These are phyloP conservation scores for Nothura maculosa DNA, from an alignment of 2,797 vertebrate genomes.

Conservation along the genomic window DNA sequence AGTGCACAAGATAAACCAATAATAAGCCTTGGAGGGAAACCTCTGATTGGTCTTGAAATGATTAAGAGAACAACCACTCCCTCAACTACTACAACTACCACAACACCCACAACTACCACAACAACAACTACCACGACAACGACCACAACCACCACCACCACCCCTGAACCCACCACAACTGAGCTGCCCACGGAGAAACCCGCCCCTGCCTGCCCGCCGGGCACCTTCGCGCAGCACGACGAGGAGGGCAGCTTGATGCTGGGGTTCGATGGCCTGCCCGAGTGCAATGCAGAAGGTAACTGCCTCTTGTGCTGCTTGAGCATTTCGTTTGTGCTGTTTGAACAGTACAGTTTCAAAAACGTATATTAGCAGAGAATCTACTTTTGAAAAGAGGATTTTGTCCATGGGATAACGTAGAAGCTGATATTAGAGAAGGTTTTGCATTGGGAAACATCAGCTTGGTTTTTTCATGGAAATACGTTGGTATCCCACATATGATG, in stretches of 20 bases:
- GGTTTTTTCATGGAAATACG: background rate
- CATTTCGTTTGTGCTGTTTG: background rate
- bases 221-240: conserved; percentile 87
- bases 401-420: background rate
- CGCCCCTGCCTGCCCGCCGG: conserved; percentile 91
- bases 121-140: conserved; percentile 80
- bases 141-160: conserved; percentile 69
- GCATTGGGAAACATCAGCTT: background rate
- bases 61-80: conserved; percentile 82
- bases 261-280: conserved; percentile 85
- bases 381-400: background rate
- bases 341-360: background rate
- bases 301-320: background rate
- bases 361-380: background rate
- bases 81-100: conserved; percentile 78
- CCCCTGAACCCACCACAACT: conserved; percentile 84
- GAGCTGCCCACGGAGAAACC: conserved; percentile 83
- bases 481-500: background rate
- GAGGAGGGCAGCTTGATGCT: conserved; percentile 86
- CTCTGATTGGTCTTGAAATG: conserved; percentile 91
- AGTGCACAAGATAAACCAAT: conserved; percentile 93
- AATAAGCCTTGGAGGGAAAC: conserved; percentile 94
- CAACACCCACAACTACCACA: conserved; percentile 66
- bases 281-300: conserved; percentile 93
- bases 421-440: background rate